Evolutionary conservation across 2,888 invertebrate genomes (phyloP).

Genomic region (Psococerastis gibbosa): DNA sequence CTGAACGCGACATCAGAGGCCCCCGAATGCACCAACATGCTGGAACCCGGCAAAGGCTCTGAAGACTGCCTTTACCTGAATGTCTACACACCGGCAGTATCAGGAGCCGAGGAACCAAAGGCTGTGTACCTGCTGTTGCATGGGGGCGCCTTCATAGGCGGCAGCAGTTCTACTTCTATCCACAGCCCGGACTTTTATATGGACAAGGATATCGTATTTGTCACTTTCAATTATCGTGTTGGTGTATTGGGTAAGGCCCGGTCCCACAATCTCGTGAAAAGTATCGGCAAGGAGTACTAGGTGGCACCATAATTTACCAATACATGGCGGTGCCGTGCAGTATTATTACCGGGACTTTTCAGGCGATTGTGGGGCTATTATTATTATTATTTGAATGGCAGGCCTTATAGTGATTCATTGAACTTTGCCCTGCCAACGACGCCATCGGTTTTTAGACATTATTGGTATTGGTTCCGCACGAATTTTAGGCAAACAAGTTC

Average conservation of each 20-base stretch:
- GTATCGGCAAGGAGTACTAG: no score
- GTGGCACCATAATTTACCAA: no score
- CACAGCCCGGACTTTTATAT: not conserved
- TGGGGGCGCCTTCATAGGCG: not conserved
- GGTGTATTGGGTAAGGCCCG: not conserved
- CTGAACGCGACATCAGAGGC: not conserved
- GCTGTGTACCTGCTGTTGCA: not conserved
- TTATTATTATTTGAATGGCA: no score
- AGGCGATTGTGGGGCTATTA: no score
- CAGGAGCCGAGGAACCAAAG: not conserved
- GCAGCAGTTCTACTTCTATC: not conserved
- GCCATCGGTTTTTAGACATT: no score
- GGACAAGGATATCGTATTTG: not conserved
- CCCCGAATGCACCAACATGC: not conserved
- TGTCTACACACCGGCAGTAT: slow-evolving; percentile 13
- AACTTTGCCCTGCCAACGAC: no score
- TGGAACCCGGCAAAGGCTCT: slow-evolving; percentile 8
- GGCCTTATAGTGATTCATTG: no score
- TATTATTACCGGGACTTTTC: no score
- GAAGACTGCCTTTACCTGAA: slow-evolving; percentile 16
- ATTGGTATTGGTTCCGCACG: no score
- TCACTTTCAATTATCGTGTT: not conserved
- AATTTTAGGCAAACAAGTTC: no score
- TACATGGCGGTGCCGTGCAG: no score
- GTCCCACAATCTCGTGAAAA: no score